Evolutionary conservation across 2,113 vertebrate species (phyloP).

Genomic region (Tautogolabrus adspersus): DNA sequence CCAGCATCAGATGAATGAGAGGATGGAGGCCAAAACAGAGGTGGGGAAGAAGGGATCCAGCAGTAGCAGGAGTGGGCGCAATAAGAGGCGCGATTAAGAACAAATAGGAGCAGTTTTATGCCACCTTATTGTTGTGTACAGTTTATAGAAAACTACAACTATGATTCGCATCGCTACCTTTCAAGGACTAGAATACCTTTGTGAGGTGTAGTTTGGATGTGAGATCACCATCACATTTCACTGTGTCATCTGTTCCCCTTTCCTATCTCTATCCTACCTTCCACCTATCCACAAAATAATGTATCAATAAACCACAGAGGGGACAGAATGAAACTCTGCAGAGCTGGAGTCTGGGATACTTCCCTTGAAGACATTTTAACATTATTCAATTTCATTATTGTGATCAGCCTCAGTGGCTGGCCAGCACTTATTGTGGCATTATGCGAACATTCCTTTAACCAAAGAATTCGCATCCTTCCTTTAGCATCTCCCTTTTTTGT

Average conservation of each 20-base stretch:
- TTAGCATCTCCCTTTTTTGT: conserved; percentile 53
- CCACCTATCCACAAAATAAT: conserved; percentile 41
- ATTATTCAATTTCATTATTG: conserved; percentile 57
- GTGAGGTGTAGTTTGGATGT: conserved; percentile 56
- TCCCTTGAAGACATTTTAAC: conserved; percentile 45
- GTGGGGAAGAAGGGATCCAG: conserved; percentile 68
- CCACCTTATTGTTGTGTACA: conserved; percentile 23
- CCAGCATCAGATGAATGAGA: conserved; percentile 36
- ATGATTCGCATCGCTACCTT: conserved; percentile 50
- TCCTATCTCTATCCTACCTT: conserved; percentile 68
- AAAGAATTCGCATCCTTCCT: conserved; percentile 75
- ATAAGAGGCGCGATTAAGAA: conserved; percentile 74
- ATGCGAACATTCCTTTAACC: conserved; percentile 80
- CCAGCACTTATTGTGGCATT: conserved; percentile 74
- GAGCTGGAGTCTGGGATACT: conserved; percentile 49
- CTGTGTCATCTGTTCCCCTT: conserved; percentile 69
- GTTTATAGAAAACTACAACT: conserved; percentile 20
- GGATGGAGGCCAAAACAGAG: conserved; percentile 66
- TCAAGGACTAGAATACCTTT: conserved; percentile 40
- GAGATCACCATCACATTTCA: conserved; percentile 65
- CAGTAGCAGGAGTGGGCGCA: conserved; percentile 58
- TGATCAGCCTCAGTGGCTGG: conserved; percentile 65
- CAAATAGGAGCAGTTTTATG: conserved; percentile 23
- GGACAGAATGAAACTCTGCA: conserved; percentile 60
- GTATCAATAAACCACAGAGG: conserved; percentile 46